phyloP scores from a whole-genome alignment of 2,113 vertebrate genomes.

The Neolamprologus cancellatus region DNA sequence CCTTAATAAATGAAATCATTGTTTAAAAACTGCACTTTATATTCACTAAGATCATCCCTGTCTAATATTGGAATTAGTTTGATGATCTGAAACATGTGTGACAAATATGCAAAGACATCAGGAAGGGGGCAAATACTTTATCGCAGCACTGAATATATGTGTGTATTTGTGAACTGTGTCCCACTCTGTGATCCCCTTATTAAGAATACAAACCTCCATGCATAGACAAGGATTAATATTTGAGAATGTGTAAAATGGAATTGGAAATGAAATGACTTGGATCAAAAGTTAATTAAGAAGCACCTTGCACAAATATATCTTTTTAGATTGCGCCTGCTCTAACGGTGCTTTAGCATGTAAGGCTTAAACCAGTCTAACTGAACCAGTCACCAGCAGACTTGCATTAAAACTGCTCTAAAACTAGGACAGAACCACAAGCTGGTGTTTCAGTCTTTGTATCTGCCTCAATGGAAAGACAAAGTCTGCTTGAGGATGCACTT shows the following conservation, averaged over 20 bases:
- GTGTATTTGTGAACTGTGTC: neutral
- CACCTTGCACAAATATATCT: slow-evolving; percentile 48
- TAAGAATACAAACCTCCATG: slow-evolving; percentile 38
- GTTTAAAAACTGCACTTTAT: neutral
- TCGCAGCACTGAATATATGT: neutral
- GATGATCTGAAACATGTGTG: neutral
- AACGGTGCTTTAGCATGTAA: neutral
- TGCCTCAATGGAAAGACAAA: slow-evolving; percentile 2
- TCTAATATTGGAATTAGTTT: neutral
- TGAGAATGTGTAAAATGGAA: slow-evolving; percentile 53
- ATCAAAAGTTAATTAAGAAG: slow-evolving; percentile 57
- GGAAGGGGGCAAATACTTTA: neutral
- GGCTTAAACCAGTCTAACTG: neutral
- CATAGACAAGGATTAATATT: slow-evolving; percentile 45
- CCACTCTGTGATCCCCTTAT: slow-evolving; percentile 9
- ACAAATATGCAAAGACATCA: neutral
- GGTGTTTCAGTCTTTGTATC: neutral
- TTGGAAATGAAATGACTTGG: slow-evolving; percentile 49
- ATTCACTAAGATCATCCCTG: neutral
- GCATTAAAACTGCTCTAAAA: neutral
- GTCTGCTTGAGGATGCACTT: neutral
- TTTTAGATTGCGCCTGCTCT: slow-evolving; percentile 27
- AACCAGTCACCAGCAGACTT: neutral
- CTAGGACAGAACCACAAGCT: neutral
- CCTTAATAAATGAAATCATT: neutral